Conservation (phyloP, 2,113 vertebrate genomes). For the Hippocampus zosterae region DNA sequence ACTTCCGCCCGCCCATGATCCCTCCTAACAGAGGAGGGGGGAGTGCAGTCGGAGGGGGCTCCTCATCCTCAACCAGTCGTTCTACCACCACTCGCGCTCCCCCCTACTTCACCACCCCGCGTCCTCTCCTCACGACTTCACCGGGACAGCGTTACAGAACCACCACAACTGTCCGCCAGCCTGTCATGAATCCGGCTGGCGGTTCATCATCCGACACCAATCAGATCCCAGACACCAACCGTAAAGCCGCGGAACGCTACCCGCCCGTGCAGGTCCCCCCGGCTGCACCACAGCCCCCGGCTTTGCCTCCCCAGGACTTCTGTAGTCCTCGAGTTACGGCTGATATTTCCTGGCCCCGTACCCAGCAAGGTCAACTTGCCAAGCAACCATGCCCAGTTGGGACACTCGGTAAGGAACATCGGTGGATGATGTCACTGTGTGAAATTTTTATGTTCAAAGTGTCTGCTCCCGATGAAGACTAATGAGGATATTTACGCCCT, state of each 20-base stretch:
- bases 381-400: constrained; percentile 92
- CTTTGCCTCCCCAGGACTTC: constrained; percentile 80
- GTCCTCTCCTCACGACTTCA: constrained; percentile 73
- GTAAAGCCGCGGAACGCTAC: constrained; percentile 56
- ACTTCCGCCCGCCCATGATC: constrained; percentile 58
- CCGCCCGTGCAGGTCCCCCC: constrained; percentile 57
- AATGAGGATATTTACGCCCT: not conserved
- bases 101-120: constrained; percentile 70
- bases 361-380: constrained; percentile 86
- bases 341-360: constrained; percentile 90
- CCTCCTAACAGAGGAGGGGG: constrained; percentile 53
- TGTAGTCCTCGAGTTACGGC: constrained; percentile 82
- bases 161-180: constrained; percentile 74
- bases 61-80: constrained; percentile 71
- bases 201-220: constrained; percentile 57
- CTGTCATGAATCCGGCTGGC: constrained; percentile 36
- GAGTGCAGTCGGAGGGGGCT: constrained; percentile 35
- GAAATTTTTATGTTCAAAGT: not conserved
- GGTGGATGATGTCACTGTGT: not conserved
- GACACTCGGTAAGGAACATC: constrained; percentile 80
- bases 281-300: constrained; percentile 70
- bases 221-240: constrained; percentile 64
- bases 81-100: constrained; percentile 73
- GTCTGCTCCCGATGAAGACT: not conserved
- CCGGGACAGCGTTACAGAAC: constrained; percentile 76